phyloP scores from a whole-genome alignment of 2,113 vertebrate species.

The Dicentrarchus labrax region DNA sequence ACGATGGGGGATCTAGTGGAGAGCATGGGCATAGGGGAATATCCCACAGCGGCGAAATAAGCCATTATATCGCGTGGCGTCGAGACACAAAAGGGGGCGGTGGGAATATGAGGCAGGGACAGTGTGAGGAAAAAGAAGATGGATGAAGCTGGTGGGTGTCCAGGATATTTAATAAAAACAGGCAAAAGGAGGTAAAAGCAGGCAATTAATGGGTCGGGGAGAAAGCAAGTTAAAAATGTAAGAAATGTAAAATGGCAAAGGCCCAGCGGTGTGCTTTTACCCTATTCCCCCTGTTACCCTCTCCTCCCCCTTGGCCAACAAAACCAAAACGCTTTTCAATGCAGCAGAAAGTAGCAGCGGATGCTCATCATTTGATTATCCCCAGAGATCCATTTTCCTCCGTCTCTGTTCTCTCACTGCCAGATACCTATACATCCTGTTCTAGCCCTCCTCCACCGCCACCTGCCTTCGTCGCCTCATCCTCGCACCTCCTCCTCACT shows the following conservation, averaged over 20 bases:
- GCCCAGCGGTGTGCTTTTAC: constrained; percentile 33
- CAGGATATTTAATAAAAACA: neutral
- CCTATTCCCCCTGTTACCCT: constrained; percentile 33
- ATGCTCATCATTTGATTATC: constrained; percentile 53
- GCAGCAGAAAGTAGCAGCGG: constrained; percentile 24
- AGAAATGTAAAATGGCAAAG: constrained; percentile 23
- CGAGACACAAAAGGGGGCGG: neutral
- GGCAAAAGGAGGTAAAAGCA: neutral
- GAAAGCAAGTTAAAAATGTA: neutral
- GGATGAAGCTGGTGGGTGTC: neutral
- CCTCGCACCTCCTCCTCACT: constrained; percentile 56
- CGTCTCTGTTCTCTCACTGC: constrained; percentile 24
- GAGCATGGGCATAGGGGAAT: constrained; percentile 1
- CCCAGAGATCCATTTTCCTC: constrained; percentile 43
- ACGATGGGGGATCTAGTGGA: constrained; percentile 26
- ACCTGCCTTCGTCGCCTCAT: constrained; percentile 60
- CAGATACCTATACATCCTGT: constrained; percentile 55
- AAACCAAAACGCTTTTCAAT: constrained; percentile 44
- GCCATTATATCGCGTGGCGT: constrained; percentile 18
- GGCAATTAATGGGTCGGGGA: constrained; percentile 2
- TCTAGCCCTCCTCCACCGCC: constrained; percentile 59
- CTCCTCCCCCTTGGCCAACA: constrained; percentile 25
- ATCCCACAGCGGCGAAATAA: constrained; percentile 26
- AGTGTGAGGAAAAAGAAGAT: neutral
- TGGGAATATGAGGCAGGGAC: neutral